Conservation (phyloP, 2,797 vertebrate genomes). For the Tragopan temminckii region DNA sequence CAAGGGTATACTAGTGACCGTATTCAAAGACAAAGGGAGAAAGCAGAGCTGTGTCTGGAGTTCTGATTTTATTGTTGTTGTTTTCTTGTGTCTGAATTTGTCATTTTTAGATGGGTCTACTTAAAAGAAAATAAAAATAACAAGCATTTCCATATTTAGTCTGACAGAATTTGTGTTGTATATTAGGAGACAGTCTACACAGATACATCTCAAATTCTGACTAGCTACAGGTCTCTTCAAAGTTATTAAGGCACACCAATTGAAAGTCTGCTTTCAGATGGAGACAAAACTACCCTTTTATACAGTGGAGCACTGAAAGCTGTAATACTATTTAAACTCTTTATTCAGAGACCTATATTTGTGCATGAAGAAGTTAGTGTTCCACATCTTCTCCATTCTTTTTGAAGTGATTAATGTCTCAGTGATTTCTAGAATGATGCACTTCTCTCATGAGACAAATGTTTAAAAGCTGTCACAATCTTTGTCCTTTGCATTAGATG, state of each 20-base stretch:
- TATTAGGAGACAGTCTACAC: neutral
- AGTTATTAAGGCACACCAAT: neutral
- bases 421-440: neutral
- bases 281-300: neutral
- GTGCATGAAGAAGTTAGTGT: neutral
- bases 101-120: neutral
- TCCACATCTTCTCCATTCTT: neutral
- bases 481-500: neutral
- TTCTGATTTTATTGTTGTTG: neutral
- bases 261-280: neutral
- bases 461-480: neutral
- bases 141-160: neutral
- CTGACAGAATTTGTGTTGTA: neutral
- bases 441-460: neutral
- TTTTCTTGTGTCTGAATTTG: neutral
- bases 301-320: neutral
- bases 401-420: neutral
- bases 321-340: neutral
- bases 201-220: neutral
- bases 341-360: neutral
- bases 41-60: neutral
- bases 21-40: neutral
- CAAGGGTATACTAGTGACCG: fast-evolving
- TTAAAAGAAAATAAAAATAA: neutral
- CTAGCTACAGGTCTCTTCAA: neutral